Conservation (phyloP, 2,888 invertebrate genomes). For the Nephrotoma flavescens region DNA sequence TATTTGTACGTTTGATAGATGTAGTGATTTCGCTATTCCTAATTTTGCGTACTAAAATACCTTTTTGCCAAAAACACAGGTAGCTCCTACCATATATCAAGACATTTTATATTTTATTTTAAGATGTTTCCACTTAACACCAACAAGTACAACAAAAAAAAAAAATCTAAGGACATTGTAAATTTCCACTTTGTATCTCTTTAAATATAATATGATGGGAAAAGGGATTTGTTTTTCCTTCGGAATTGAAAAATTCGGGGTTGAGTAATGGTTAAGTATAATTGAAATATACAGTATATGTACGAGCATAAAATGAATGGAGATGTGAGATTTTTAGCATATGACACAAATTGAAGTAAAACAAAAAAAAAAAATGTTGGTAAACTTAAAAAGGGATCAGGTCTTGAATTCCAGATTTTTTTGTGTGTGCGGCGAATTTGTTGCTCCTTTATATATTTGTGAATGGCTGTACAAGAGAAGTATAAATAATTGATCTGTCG, state of each 20-base stretch:
- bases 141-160: neutral
- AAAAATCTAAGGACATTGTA: neutral
- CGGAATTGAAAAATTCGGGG: neutral
- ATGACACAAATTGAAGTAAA: neutral
- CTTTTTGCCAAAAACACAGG: neutral
- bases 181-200: neutral
- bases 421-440: neutral
- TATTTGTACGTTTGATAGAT: neutral
- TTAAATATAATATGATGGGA: neutral
- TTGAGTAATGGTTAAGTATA: neutral
- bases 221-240: neutral
- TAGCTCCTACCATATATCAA: neutral
- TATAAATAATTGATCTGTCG: neutral
- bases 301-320: neutral
- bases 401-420: neutral
- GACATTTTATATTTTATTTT: neutral
- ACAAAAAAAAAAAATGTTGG: neutral
- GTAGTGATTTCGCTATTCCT: neutral
- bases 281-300: neutral
- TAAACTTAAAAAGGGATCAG: neutral
- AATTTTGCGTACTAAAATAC: neutral
- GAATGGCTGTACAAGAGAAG: neutral
- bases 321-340: neutral
- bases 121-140: neutral
- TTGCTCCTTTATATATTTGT: neutral